Percentiles rank a stretch among this genome's conserved stretches.
Conservation (phyloP, 2,113 vertebrate species). For the Lepisosteus osseus region DNA sequence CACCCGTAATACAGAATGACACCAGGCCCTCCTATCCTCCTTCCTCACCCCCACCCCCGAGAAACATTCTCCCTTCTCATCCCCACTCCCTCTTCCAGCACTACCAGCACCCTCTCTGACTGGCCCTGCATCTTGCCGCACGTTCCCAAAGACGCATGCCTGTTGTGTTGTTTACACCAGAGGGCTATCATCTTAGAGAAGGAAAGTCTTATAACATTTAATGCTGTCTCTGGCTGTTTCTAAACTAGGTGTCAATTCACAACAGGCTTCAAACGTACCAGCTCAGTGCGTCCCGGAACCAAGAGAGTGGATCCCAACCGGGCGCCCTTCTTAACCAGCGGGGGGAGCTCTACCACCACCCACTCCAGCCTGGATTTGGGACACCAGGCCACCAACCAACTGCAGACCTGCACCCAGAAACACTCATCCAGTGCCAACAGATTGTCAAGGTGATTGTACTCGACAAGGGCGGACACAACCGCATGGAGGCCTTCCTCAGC, state of each 20-base stretch:
- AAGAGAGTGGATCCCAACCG: slow-evolving; percentile 78
- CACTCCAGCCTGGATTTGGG: slow-evolving; percentile 64
- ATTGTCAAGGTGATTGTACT: slow-evolving; percentile 98
- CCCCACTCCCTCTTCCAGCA: slow-evolving; percentile 19
- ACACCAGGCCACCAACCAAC: slow-evolving; percentile 73
- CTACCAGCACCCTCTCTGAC: slow-evolving; percentile 12
- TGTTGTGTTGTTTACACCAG: slow-evolving; percentile 68
- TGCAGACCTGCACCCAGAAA: slow-evolving; percentile 82
- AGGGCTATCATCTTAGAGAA: slow-evolving; percentile 74
- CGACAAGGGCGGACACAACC: slow-evolving; percentile 90
- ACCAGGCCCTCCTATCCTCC: slow-evolving; percentile 30
- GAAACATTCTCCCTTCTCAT: slow-evolving; percentile 13
- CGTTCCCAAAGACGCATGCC: slow-evolving; percentile 55
- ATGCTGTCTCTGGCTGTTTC: slow-evolving; percentile 99
- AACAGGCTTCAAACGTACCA: slow-evolving; percentile 99
- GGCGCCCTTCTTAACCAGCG: slow-evolving; percentile 79
- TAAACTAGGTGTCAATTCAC: slow-evolving; percentile 99
- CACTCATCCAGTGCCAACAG: slow-evolving; percentile 97
- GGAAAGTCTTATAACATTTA: slow-evolving; percentile 96
- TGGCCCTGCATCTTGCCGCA: slow-evolving; percentile 39
- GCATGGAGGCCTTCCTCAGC: slow-evolving; percentile 91
- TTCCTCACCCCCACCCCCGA: slow-evolving; percentile 39
- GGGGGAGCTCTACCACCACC: slow-evolving; percentile 58
- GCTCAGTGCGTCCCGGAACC: slow-evolving; percentile 81
- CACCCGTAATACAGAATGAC: slow-evolving; percentile 24